Percentiles rank a stretch among this genome's conserved stretches.
phyloP scores from a whole-genome alignment of 2,797 vertebrate genomes.

The Benthosema pterotum region DNA sequence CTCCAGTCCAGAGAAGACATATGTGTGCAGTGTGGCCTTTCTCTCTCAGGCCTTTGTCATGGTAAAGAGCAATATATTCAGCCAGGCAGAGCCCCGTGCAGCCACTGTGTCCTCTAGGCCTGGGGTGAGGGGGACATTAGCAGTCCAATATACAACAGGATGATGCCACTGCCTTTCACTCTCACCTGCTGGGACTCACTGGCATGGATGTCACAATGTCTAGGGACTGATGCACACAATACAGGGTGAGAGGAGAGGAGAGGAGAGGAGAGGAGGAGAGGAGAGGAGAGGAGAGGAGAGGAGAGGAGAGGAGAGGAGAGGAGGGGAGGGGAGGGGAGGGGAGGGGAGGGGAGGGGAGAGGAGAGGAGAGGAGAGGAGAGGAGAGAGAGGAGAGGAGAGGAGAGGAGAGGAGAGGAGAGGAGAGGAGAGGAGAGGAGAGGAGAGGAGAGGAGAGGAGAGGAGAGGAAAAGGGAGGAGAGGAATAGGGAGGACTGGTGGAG shows the following conservation, averaged over 20 bases:
- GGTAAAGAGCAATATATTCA: conserved; percentile 59
- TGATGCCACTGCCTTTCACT: conserved; percentile 47
- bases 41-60: conserved; percentile 54
- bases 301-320: neutral
- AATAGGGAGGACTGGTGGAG: too few species aligned
- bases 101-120: conserved; percentile 43
- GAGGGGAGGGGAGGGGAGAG: too few species aligned
- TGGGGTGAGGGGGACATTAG: conserved; percentile 53
- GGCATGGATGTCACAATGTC: conserved; percentile 20
- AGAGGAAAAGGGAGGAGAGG: neutral
- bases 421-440: too few species aligned
- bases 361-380: too few species aligned
- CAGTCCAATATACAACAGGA: conserved; percentile 55
- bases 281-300: neutral
- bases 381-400: neutral
- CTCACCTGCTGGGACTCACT: conserved; percentile 59
- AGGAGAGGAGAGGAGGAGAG: neutral
- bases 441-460: too few species aligned
- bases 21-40: conserved; percentile 39
- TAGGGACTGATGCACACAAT: conserved; percentile 16
- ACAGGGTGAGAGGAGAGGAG: neutral
- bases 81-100: conserved; percentile 26
- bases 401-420: neutral
- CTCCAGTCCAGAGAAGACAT: conserved; percentile 53
- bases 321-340: neutral